Evolutionary conservation across 2,113 vertebrate species (phyloP), one percentile per base, ranked within the genome.

Genomic region (Pachyramphus minor): DNA sequence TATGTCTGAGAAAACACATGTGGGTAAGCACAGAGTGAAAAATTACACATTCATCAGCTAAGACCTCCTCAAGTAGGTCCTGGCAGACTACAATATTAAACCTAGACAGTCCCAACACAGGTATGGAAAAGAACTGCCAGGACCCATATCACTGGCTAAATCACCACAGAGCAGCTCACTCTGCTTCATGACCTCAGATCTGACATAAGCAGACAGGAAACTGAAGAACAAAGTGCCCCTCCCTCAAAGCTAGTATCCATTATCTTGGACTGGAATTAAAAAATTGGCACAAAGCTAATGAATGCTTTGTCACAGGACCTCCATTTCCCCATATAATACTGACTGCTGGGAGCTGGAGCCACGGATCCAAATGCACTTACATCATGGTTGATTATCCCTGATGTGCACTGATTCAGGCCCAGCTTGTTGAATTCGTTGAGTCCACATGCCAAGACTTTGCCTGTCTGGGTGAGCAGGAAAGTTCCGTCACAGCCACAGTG

Each of bases 391-490:
- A 99, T 99, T 86, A 99, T 98, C 71, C 99, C 99, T n/a, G 98
- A 98, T 85, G 99, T 98, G 84, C 98, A 99, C 95, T 99, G 99
- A 97, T 99, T 99, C 84, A 99, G 98, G 77, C 99, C 99, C 87
- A 99, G 98, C 90, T 99, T 99, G 97, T 99, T 99, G 96, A 98
- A 98, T 68, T 99, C 99, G 24, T 99, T 99, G 97, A 99, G 99
- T 90, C 99, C 99, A 97, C 99, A 99, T 13, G 99, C 99, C 83
- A 99, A 97, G 59, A 99, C 99, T 97, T 99, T 99, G 75, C 99
- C 99, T 23, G 98, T 98, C 91, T 99, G 98, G 6, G 99, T 99
- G 90, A 99, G 97, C 82, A 99, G 98, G 97, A 99, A 99, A 59
- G 99, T 99, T 49, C 99, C 99, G 94, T 99, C 99, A 49, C 98